phyloP scores from a whole-genome alignment of 53 echinoderm and acorn worm genomes.

The Holothuria scabra region DNA sequence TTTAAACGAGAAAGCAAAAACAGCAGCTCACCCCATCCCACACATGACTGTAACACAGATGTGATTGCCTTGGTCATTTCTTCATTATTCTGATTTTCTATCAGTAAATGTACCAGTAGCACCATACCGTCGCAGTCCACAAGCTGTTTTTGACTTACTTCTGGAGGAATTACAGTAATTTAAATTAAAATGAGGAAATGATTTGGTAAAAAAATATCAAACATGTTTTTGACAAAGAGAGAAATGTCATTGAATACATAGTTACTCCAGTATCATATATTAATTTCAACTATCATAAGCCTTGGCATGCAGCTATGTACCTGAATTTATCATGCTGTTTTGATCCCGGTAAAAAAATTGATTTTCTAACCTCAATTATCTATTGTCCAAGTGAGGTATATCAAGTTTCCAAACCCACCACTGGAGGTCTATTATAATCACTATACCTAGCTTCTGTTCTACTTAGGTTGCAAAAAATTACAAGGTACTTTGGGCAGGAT shows the following conservation, averaged over 20 bases:
- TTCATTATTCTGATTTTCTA: constrained; percentile 68
- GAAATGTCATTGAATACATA: neutral
- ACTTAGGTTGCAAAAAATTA: no score
- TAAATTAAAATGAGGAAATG: neutral
- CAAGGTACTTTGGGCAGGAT: no score
- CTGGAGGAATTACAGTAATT: constrained; percentile 26
- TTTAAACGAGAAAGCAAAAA: no score
- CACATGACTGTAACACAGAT: constrained; percentile 66
- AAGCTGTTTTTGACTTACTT: constrained; percentile 64
- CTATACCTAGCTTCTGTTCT: no score
- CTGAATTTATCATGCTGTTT: no score
- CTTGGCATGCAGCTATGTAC: no score
- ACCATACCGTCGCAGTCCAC: constrained; percentile 70
- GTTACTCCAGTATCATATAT: neutral
- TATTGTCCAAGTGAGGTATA: no score
- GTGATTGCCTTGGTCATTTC: constrained; percentile 74
- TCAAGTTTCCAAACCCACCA: no score
- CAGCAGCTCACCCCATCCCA: constrained; percentile 42
- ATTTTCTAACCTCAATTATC: no score
- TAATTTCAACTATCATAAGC: no score
- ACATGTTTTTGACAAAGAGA: neutral
- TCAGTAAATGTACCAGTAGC: constrained; percentile 65
- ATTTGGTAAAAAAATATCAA: neutral
- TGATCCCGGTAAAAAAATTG: no score
- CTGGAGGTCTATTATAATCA: no score